phyloP scores from a whole-genome alignment of 2,797 vertebrate species.

The Sebastolobus altivelis region DNA sequence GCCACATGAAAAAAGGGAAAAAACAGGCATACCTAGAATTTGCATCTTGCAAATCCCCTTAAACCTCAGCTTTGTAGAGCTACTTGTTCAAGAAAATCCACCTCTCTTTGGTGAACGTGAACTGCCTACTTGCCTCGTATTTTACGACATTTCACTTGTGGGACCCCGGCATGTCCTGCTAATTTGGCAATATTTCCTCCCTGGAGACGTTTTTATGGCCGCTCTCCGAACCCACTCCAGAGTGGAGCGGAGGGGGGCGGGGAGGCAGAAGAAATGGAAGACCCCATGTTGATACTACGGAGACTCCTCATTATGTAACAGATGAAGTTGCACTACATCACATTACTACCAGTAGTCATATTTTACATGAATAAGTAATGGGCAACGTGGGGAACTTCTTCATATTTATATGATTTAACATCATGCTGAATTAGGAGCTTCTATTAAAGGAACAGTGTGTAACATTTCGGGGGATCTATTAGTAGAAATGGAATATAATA shows the following conservation, averaged over 20 bases:
- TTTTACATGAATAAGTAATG: constrained; percentile 43
- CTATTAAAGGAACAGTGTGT: not conserved
- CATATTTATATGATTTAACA: constrained; percentile 22
- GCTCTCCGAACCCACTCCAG: constrained; percentile 57
- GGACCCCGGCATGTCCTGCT: constrained; percentile 75
- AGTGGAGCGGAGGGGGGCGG: constrained; percentile 51
- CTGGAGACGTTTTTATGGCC: constrained; percentile 83
- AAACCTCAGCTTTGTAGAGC: constrained; percentile 43
- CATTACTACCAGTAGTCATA: constrained; percentile 58
- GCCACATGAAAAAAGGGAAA: constrained; percentile 11
- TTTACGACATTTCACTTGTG: constrained; percentile 73
- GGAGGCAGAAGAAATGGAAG: constrained; percentile 56
- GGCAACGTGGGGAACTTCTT: constrained; percentile 1
- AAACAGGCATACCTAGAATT: constrained; percentile 41
- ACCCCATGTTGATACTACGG: constrained; percentile 76
- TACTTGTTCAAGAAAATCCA: constrained; percentile 56
- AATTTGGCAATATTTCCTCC: constrained; percentile 84
- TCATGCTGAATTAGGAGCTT: constrained; percentile 8
- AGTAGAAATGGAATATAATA: no score
- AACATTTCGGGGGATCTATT: no score
- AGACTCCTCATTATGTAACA: constrained; percentile 80
- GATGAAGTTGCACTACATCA: constrained; percentile 62
- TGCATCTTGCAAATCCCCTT: constrained; percentile 53
- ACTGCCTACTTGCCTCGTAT: constrained; percentile 66
- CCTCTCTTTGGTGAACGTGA: constrained; percentile 49